phyloP scores from a whole-genome alignment of 2,113 vertebrate species.

The Leptobrachium ailaonicum region DNA sequence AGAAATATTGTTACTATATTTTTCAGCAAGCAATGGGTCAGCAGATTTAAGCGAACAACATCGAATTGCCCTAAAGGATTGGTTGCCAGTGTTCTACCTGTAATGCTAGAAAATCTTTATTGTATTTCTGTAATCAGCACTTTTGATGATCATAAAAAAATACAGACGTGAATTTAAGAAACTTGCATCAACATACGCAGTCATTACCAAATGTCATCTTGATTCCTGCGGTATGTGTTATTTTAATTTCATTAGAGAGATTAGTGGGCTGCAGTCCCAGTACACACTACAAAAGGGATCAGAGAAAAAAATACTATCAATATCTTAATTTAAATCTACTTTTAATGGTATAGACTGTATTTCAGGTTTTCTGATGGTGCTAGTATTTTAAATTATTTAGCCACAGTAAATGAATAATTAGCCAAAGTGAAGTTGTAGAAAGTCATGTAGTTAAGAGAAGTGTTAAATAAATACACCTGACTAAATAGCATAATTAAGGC shows the following conservation, averaged over 20 bases:
- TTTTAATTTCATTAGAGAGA: slow-evolving; percentile 1
- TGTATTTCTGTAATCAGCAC: slow-evolving; percentile 9
- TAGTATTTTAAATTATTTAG: background rate
- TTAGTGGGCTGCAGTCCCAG: background rate
- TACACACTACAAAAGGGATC: background rate
- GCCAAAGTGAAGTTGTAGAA: no score
- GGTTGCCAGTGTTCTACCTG: slow-evolving; percentile 25
- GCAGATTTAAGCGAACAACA: slow-evolving; percentile 1
- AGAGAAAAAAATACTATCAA: background rate
- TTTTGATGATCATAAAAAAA: slow-evolving; percentile 22
- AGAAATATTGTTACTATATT: slow-evolving; percentile 34
- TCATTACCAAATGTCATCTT: slow-evolving; percentile 25
- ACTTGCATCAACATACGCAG: slow-evolving; percentile 4
- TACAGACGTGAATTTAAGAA: background rate
- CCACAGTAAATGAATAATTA: no score
- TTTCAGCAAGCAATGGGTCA: slow-evolving; percentile 44
- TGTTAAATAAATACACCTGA: no score
- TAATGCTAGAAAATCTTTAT: slow-evolving; percentile 25
- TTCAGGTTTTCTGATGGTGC: background rate
- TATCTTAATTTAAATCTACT: background rate
- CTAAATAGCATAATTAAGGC: no score
- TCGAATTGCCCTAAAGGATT: slow-evolving; percentile 6
- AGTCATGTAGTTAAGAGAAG: no score
- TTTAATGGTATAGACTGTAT: background rate
- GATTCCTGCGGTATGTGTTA: background rate